phyloP scores from a whole-genome alignment of 2,113 vertebrate genomes.

The Anarhynchus alexandrinus region DNA sequence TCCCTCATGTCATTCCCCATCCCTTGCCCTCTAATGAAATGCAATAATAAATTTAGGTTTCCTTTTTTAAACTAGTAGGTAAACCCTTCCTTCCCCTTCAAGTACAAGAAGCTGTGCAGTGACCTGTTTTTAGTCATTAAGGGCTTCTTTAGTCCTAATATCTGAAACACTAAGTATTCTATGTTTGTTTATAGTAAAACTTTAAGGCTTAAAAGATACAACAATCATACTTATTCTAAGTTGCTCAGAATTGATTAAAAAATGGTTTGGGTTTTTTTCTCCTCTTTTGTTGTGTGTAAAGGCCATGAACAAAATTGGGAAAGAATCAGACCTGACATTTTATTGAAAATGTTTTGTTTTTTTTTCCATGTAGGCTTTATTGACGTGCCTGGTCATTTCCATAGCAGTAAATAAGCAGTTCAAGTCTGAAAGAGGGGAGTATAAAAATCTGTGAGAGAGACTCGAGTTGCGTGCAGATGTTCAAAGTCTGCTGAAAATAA shows the following conservation, averaged over 20 bases:
- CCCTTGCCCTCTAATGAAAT: background rate
- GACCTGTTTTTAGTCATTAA: background rate
- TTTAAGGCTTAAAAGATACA: background rate
- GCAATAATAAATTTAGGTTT: background rate
- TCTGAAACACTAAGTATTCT: background rate
- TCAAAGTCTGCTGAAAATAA: background rate
- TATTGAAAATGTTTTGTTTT: background rate
- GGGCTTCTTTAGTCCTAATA: background rate
- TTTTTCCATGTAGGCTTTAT: background rate
- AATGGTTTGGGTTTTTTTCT: fast-evolving
- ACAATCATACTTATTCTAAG: background rate
- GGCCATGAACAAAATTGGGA: background rate
- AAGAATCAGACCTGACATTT: background rate
- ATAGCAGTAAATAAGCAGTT: background rate
- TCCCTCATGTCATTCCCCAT: background rate
- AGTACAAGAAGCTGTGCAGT: background rate
- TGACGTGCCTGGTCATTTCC: background rate
- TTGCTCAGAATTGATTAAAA: background rate
- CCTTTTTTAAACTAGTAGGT: background rate
- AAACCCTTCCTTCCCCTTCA: background rate
- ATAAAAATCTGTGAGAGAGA: background rate
- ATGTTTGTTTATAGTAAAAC: background rate
- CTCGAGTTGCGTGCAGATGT: background rate
- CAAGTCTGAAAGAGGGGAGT: background rate
- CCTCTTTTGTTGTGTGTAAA: background rate